These are phyloP conservation scores for Thera obeliscata DNA, from an alignment of 2,888 invertebrate species.

Conservation along the genomic window DNA sequence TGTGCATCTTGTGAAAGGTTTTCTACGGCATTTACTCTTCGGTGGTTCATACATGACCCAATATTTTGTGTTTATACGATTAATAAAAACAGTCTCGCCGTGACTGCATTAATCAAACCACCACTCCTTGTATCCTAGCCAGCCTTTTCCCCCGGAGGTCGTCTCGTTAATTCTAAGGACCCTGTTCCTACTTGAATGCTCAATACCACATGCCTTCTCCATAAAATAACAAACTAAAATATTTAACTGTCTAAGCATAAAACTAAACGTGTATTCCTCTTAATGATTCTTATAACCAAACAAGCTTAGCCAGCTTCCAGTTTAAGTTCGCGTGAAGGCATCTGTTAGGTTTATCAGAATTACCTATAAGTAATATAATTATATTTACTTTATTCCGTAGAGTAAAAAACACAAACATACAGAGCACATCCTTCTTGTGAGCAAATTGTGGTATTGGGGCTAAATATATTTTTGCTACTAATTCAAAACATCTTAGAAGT, in stretches of 20 bases:
- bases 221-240: constrained; percentile 16
- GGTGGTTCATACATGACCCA: neutral
- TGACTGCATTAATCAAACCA: neutral
- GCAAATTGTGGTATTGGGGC: too few species aligned
- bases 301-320: constrained; percentile 38
- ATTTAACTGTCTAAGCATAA: constrained; percentile 41
- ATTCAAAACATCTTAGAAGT: too few species aligned
- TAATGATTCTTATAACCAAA: constrained; percentile 50
- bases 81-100: too few species aligned
- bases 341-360: constrained; percentile 44
- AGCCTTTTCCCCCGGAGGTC: neutral
- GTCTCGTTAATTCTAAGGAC: constrained; percentile 1
- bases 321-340: constrained; percentile 42
- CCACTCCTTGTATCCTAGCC: neutral
- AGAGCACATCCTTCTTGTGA: neutral
- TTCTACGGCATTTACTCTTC: too few species aligned
- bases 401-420: constrained; percentile 4
- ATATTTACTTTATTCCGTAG: constrained; percentile 26
- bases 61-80: too few species aligned
- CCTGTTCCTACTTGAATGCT: constrained; percentile 3
- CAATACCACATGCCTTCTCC: constrained; percentile 14
- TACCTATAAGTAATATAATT: constrained; percentile 29
- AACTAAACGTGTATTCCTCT: constrained; percentile 47
- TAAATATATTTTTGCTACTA: too few species aligned
- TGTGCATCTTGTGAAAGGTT: too few species aligned